phyloP scores from a whole-genome alignment of 2,113 vertebrate species.

The Sebastes schlegelii region DNA sequence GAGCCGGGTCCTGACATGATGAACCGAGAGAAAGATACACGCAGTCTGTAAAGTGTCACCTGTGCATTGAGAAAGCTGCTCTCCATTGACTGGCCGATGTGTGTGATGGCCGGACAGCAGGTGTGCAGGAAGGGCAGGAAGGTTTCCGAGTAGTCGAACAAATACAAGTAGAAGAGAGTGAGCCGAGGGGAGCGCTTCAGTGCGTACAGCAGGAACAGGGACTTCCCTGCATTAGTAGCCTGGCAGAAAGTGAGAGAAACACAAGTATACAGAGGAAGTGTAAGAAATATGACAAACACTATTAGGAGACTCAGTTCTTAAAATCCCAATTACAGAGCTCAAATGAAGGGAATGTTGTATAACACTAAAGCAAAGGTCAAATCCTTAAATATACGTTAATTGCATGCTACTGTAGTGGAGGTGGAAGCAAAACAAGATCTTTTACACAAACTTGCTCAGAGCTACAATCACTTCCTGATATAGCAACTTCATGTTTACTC shows the following conservation, averaged over 20 bases:
- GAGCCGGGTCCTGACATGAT: neutral
- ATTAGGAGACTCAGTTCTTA: neutral
- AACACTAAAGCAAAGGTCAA: neutral
- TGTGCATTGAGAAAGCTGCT: slow-evolving; percentile 80
- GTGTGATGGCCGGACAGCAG: slow-evolving; percentile 84
- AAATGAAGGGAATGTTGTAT: neutral
- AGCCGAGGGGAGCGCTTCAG: slow-evolving; percentile 94
- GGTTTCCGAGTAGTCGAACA: slow-evolving; percentile 93
- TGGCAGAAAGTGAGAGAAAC: slow-evolving; percentile 68
- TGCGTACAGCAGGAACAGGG: slow-evolving; percentile 92
- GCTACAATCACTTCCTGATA: neutral
- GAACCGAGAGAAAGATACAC: neutral
- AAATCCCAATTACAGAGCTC: neutral
- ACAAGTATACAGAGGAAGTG: neutral
- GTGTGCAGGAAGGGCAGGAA: slow-evolving; percentile 96
- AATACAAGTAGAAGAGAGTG: slow-evolving; percentile 92
- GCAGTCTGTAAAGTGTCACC: slow-evolving; percentile 69
- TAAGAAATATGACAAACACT: neutral
- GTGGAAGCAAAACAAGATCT: neutral
- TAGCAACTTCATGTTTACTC: neutral
- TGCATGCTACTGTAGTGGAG: neutral
- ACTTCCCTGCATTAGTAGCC: slow-evolving; percentile 92
- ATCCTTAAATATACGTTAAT: neutral
- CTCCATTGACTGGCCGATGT: slow-evolving; percentile 76
- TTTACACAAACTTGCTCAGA: neutral